Base-by-base conservation (phyloP, 2,797 vertebrate genomes). In the Cuniculus paca region DNA sequence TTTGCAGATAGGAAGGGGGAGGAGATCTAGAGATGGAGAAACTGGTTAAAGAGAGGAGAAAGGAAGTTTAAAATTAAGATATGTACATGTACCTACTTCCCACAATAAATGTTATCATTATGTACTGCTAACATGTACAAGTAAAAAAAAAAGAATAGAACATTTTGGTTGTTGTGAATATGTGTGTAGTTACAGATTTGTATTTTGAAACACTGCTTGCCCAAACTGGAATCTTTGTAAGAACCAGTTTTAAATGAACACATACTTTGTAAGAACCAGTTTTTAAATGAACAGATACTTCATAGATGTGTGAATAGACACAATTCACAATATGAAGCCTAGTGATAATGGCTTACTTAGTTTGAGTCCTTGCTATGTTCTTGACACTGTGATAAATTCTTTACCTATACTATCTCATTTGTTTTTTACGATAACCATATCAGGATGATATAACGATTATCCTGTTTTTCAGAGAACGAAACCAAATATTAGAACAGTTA, bases 181-280 rank as follows among this genome's bases (percentile, higher is more conserved):
- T 36, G 63, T 91, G 8, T 60, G 17, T 85, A 50, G 65, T 77
- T 89, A 88, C 20, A 81, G 34, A 75, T 77, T 39, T 85, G 9
- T 60, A 50, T 75, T 93, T 93, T 81, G 58, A 87, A 90, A 65
- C 28, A 68, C 45, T n/a, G 0, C 60, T 84, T 95, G 26, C 88
- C 7, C 39, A 28, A 84, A 75, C 34, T 19, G 75, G n/a, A 91
- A 56, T 85, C 45, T 60, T 50, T 39, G 45, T 48, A 81, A 91
- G 72, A 91, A 63, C 70, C 20, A 50, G 3, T 61, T 88, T 68
- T 84, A 54, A 91, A 60, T 14, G 20, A 83, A 36, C 10, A 75
- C 3, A n/a, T 80, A 4, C 45, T 88, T 88, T 39, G 45, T 48
- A 81, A 91, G 72, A 91, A 63, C 70, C 20, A 50, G 3, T 61